Conservation (phyloP, 53 echinoderm and acorn worm species). For the Temnopleurus reevesii region DNA sequence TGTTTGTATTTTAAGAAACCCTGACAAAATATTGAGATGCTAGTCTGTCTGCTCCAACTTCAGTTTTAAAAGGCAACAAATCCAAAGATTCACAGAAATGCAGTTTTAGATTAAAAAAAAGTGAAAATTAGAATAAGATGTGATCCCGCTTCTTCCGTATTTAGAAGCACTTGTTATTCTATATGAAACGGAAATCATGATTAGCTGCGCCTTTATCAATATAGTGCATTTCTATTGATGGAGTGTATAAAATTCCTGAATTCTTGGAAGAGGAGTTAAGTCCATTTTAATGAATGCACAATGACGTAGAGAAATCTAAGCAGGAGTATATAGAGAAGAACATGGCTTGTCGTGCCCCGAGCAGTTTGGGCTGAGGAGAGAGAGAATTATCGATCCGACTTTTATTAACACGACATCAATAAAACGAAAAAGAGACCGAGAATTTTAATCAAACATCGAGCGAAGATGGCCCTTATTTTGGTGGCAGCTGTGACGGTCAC, state of each 20-base stretch:
- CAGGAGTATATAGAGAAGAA: constrained; percentile 11
- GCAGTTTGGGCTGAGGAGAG: constrained; percentile 2
- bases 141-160: too few relatives aligned
- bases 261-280: not conserved
- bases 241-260: not conserved
- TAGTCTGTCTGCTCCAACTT: not conserved
- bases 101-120: too few relatives aligned
- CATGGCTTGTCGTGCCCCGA: constrained; percentile 16
- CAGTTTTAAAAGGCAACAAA: not conserved
- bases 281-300: not conserved
- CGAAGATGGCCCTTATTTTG: constrained; percentile 46
- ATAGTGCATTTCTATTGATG: too few relatives aligned
- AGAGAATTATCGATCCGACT: constrained; percentile 40
- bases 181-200: too few relatives aligned
- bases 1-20: not conserved
- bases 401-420: constrained; percentile 62
- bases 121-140: too few relatives aligned
- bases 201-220: too few relatives aligned
- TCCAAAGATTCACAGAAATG: too few relatives aligned
- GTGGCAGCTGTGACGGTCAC: constrained; percentile 46
- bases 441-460: constrained; percentile 56
- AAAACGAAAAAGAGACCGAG: constrained; percentile 53
- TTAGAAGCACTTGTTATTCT: too few relatives aligned
- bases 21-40: constrained; percentile 8
- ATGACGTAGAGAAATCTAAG: constrained; percentile 9